These are phyloP conservation scores for Pelobates fuscus DNA, from an alignment of 2,113 vertebrate genomes.

Conservation along the genomic window DNA sequence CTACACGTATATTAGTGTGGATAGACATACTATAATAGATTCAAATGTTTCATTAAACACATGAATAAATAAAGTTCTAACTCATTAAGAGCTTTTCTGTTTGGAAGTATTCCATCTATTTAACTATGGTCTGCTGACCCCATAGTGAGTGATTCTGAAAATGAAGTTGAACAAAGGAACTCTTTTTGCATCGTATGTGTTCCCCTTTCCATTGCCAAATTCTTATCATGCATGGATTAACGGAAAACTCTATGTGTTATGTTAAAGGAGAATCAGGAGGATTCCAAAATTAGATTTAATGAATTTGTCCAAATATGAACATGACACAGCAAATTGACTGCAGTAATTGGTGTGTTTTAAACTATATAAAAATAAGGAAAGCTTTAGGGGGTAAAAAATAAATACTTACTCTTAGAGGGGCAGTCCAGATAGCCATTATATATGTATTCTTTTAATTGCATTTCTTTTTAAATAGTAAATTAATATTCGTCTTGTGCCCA, in stretches of 20 bases:
- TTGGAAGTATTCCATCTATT: slow-evolving; percentile 12
- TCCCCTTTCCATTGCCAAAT: slow-evolving; percentile 7
- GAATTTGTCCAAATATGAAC: not conserved
- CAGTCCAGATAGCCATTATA: too few relatives aligned
- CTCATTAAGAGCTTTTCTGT: not conserved
- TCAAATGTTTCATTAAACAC: too few relatives aligned
- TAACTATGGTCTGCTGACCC: slow-evolving; percentile 31
- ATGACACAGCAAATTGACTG: not conserved
- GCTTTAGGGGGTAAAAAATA: too few relatives aligned
- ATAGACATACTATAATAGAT: too few relatives aligned
- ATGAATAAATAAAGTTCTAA: too few relatives aligned
- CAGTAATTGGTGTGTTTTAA: too few relatives aligned
- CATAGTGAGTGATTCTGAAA: slow-evolving; percentile 15
- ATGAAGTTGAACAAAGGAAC: not conserved
- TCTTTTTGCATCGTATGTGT: slow-evolving; percentile 13
- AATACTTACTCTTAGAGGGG: too few relatives aligned
- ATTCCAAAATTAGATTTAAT: not conserved
- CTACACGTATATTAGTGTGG: too few relatives aligned
- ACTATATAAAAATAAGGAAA: too few relatives aligned
- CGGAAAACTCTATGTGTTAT: not conserved
- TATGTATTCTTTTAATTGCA: too few relatives aligned
- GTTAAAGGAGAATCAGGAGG: not conserved
- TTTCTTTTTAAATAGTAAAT: too few relatives aligned
- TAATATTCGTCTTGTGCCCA: too few relatives aligned
- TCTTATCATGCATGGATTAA: slow-evolving; percentile 11